Evolutionary conservation across 1,140 invertebrate species (phyloP).

Genomic region (Drosophila virilis): DNA sequence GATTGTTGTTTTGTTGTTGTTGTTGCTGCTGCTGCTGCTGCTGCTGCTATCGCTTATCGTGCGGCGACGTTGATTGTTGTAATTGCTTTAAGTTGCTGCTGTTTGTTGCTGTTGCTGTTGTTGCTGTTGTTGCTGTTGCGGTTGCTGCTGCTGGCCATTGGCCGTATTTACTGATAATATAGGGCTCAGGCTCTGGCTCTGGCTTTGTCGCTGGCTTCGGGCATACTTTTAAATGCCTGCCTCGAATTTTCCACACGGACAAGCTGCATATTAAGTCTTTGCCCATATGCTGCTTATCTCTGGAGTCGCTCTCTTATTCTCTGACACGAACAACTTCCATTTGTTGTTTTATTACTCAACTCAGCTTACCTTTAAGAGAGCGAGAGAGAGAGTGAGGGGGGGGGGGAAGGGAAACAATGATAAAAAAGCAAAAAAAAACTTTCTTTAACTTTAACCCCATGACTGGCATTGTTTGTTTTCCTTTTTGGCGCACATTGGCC

Average conservation of each 20-base stretch:
- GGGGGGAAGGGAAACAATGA: neutral
- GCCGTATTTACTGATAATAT: conserved; percentile 34
- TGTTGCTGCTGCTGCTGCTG: neutral
- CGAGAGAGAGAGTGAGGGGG: neutral
- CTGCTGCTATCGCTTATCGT: conserved; percentile 41
- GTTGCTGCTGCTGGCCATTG: conserved; percentile 32
- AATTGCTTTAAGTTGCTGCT: conserved; percentile 50
- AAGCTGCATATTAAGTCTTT: conserved; percentile 19
- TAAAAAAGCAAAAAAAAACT: neutral
- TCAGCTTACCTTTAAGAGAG: conserved; percentile 30
- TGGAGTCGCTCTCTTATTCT: neutral
- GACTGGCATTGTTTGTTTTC: conserved; percentile 25
- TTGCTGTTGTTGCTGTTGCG: neutral
- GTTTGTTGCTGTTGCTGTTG: conserved; percentile 6
- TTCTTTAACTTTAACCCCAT: conserved; percentile 41
- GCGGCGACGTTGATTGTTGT: conserved; percentile 53
- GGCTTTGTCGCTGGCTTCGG: conserved; percentile 6
- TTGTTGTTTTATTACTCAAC: conserved; percentile 55
- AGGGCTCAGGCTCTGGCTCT: conserved; percentile 9
- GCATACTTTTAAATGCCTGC: conserved; percentile 24
- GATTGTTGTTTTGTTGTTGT: conserved; percentile 17
- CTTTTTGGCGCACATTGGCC: conserved; percentile 24
- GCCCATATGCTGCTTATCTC: conserved; percentile 45
- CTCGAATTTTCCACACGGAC: conserved; percentile 17
- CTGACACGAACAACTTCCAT: conserved; percentile 27